Base-by-base conservation (phyloP, 2,797 vertebrate species). In the Rhincodon typus region DNA sequence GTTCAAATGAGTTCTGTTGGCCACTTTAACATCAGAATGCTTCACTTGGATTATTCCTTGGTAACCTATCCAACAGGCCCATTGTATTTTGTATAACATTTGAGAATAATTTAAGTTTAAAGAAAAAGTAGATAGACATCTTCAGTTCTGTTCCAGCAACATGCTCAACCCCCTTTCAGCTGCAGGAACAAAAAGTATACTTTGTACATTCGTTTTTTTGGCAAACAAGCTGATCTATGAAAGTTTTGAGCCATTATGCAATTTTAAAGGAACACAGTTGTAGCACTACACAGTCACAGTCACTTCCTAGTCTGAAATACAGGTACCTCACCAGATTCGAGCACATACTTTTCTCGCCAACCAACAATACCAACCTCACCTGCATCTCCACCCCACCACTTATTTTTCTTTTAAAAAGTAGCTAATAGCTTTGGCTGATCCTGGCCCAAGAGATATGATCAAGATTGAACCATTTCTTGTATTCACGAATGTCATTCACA, bases 211-310 rank as follows among this genome's bases (percentile, higher is more conserved):
- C 25, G 66, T 97, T 98, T 98, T 97, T 98, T 97, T 98, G 97
- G 97, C 97, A 97, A 98, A 98, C 97, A 98, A 98, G 97, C 97
- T 98, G 98, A 98, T 98, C 98, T 97, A 97, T 97, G 97, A 96
- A 96, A 97, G 96, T 97, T 97, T 97, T 97, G 97, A 97, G 97
- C 97, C 97, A 97, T 98, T 98, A 97, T 98, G 97, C 98, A 97
- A 98, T 98, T 98, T 98, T 97, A 97, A 97, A 98, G 97, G 98
- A 98, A 98, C 98, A 98, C 96, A 97, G 97, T 97, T 97, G 97
- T 97, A 98, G 97, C 96, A 96, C 97, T 97, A 97, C 97, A 97
- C 97, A 98, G 98, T 98, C 98, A 97, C 97, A 97, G 97, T 97
- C 97, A 98, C 98, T 98, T 98, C 98, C 98, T 98, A 97, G 97